phyloP scores from a whole-genome alignment of 2,113 vertebrate genomes.

The Dascyllus trimaculatus region DNA sequence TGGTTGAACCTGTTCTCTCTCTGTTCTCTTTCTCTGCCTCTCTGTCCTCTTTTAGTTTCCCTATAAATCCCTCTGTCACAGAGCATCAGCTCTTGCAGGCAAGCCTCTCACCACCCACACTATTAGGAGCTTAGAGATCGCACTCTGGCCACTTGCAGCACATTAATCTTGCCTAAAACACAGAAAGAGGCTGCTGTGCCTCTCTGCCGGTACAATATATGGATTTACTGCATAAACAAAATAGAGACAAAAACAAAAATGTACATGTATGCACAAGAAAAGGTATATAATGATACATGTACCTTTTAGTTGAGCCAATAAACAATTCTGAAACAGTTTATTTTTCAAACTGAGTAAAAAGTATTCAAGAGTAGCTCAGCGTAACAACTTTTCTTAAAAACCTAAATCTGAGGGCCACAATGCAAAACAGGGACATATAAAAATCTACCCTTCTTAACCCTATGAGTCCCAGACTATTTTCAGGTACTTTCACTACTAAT shows the following conservation, averaged over 20 bases:
- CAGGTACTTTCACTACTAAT: too few relatives aligned
- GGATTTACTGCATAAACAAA: neutral
- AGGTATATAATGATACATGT: too few relatives aligned
- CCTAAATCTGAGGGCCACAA: neutral
- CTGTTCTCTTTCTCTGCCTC: neutral
- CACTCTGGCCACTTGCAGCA: neutral
- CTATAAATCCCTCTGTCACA: slow-evolving; percentile 30
- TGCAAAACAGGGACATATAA: neutral
- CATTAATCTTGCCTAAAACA: neutral
- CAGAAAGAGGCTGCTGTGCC: slow-evolving; percentile 3
- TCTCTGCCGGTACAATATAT: neutral
- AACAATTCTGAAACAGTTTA: too few relatives aligned
- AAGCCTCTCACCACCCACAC: slow-evolving; percentile 10
- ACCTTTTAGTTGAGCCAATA: too few relatives aligned
- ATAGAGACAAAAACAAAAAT: neutral
- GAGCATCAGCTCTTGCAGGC: neutral
- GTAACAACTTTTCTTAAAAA: neutral
- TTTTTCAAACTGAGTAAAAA: neutral
- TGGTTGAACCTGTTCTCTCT: neutral
- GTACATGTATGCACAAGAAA: neutral
- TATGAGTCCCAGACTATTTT: too few relatives aligned
- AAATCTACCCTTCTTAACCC: too few relatives aligned
- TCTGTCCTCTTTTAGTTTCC: slow-evolving; percentile 13
- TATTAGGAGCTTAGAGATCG: slow-evolving; percentile 20
- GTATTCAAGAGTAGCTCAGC: neutral